Evolutionary conservation across 1,140 invertebrate species (phyloP), one percentile per base, ranked within the genome.

Genomic region (Pollicipes pollicipes): DNA sequence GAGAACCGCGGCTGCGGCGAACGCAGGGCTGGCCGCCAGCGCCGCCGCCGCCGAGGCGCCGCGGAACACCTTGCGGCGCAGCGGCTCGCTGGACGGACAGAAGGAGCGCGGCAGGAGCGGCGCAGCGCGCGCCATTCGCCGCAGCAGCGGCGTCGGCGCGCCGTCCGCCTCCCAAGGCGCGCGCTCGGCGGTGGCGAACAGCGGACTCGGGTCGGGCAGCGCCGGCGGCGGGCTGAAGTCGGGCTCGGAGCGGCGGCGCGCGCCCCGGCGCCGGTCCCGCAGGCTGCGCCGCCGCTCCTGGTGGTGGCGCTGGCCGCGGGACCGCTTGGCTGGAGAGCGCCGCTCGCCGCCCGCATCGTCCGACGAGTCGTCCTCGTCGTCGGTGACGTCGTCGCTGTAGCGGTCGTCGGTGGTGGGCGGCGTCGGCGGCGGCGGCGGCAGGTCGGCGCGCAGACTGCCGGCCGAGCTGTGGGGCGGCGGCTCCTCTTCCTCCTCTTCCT

Each of bases 1-100:
- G 45, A 24, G 45, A 17, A 21, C 6, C 45, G 45, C 2, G 45
- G 21, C 45, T 58, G 45, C 13, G 45, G 45, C 45, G 45, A 58
- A 21, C 45, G 45, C 13, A 58, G 45, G 45, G 24, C 45, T 58
- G 45, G 45, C 45, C 45, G 17, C 32, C 16, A 16, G 16, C 32
- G 4, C 32, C 32, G 32, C 32, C 32, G 4, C 32, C 32, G 32
- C 32, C 16, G 32, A 35, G 6, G 45, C 45, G 45, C 45, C 45
- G 45, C 13, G 10, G 6, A 58, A 21, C 45, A 21, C 45, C 45
- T 66, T 66, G n/a, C 64, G n/a, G 3, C 64, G 64, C 64, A 66
- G 64, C 28, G 64, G 64, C 64, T 66, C 64, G 27, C 64, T 66
- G 64, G 64, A 27, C 64, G 64, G 64, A 28, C 64, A 66, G 64